These are phyloP conservation scores for Addax nasomaculatus DNA, from an alignment of 2,113 vertebrate species.

Conservation along the genomic window DNA sequence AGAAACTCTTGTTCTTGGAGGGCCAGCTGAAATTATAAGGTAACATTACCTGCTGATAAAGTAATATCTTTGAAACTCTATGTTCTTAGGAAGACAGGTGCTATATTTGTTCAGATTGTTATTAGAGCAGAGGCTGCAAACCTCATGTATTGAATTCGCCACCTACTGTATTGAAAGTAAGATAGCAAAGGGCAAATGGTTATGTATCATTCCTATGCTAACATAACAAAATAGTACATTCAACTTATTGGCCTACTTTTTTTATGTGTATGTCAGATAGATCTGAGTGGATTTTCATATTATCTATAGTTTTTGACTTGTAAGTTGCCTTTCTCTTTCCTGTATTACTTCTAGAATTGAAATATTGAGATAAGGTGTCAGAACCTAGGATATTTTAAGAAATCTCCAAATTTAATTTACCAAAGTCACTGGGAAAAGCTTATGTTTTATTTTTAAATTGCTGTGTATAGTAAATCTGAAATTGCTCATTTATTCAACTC, in stretches of 20 bases:
- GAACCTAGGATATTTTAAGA: background rate
- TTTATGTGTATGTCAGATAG: background rate
- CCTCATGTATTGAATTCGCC: constrained; percentile 15
- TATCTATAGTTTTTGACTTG: background rate
- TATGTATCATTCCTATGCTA: background rate
- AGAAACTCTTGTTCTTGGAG: background rate
- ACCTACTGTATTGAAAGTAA: constrained; percentile 5
- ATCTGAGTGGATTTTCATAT: background rate
- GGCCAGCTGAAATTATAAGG: background rate
- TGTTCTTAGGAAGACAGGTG: constrained; percentile 45
- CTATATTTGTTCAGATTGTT: constrained; percentile 54
- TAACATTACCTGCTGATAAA: constrained; percentile 47
- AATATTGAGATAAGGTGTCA: constrained; percentile 5
- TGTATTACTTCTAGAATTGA: background rate
- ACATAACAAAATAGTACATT: background rate
- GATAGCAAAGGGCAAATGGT: background rate
- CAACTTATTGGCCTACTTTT: constrained; percentile 20
- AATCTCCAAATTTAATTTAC: constrained; percentile 40
- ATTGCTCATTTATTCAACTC: constrained; percentile 11
- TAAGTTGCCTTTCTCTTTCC: background rate
- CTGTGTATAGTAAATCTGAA: constrained; percentile 19
- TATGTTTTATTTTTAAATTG: constrained; percentile 44
- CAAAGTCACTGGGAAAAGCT: background rate
- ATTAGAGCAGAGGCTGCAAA: constrained; percentile 35
- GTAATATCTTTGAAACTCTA: constrained; percentile 27